These are phyloP conservation scores for Hirtodrosophila duncani DNA, from an alignment of 2,888 invertebrate genomes.

Conservation along the genomic window DNA sequence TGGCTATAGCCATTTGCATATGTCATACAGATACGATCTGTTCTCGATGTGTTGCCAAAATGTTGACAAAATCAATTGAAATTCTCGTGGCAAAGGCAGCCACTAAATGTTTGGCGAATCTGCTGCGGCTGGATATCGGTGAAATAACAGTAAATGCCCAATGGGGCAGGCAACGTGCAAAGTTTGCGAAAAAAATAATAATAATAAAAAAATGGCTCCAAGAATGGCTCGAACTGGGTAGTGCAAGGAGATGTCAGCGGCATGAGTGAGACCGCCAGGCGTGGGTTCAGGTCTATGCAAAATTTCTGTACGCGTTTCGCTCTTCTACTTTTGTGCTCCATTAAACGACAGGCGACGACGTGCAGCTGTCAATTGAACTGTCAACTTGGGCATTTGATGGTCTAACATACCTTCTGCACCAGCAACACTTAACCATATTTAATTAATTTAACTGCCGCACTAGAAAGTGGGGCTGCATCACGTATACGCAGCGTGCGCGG, in stretches of 20 bases:
- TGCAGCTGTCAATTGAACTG: constrained; percentile 42
- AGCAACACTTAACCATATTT: constrained; percentile 24
- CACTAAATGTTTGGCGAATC: constrained; percentile 39
- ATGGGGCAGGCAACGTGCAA: constrained; percentile 33
- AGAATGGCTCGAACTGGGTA: too few relatives aligned
- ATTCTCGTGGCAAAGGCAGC: constrained; percentile 43
- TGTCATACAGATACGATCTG: constrained; percentile 62
- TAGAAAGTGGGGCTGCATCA: constrained; percentile 52
- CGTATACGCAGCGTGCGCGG: constrained; percentile 48
- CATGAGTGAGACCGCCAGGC: not conserved
- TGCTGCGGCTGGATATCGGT: constrained; percentile 46
- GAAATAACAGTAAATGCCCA: constrained; percentile 47
- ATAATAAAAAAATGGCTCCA: constrained; percentile 7
- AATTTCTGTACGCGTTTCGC: constrained; percentile 40
- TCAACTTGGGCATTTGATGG: constrained; percentile 40
- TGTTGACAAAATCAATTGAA: constrained; percentile 49
- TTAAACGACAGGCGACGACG: constrained; percentile 54
- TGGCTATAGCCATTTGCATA: constrained; percentile 38
- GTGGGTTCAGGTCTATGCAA: constrained; percentile 16
- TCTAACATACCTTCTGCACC: constrained; percentile 12
- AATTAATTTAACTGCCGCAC: constrained; percentile 55
- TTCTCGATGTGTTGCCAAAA: constrained; percentile 46
- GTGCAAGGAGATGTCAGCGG: constrained; percentile 27
- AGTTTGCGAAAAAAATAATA: constrained; percentile 38
- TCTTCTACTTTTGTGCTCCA: constrained; percentile 50